Evolutionary conservation across 2,888 invertebrate genomes (phyloP), one percentile per base, ranked within the genome.

Genomic region (Trachelus tabidus): DNA sequence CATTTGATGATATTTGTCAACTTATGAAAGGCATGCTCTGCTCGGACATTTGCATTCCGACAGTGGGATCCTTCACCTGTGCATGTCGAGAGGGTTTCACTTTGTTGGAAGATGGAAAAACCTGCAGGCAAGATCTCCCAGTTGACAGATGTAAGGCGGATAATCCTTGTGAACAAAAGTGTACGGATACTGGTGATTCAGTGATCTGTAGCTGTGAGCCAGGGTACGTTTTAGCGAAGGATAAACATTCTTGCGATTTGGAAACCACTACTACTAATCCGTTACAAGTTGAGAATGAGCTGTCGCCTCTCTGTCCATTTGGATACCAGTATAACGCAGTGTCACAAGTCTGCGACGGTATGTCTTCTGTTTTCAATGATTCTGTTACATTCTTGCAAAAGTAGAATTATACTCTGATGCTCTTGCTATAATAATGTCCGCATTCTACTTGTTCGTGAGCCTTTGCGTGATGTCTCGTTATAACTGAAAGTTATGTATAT

Each of bases 1-100:
- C 81, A 31, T 15, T 89, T 75, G 91, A 90, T 56, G 92, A 93
- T 83, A 89, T 93, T 69, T 93, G 93, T 82, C 87, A 91, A 71
- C 83, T 92, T 69, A 92, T 94, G 88, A 91, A 92, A 87, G 93
- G 92, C n/a, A 90, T 93, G 85, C 91, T 96, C 23, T 97, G 97
- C 89, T 95, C 96, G 0, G 96, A 97, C 85, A 94, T 95, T 85
- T 97, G 97, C 88, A 94, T 96, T 34, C 95, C 96, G 2, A 93
- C 94, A 0, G 94, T 94, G 0, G 95, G 95, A 0, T 96, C 96
- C 0, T 96, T 94, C 87, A 93, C 92, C 81, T 96, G 96, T 87
- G 93, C 94, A 82, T 96, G 96, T 87, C 93, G 94, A 76, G 93
- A 94, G 78, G 96, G 96, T 0, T 96, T 93, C 84, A 93, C 92